Evolutionary conservation across 30 jellyfish, hydroid and myxozoan genomes (phyloP).

Genomic region (Aurelia aurita): DNA sequence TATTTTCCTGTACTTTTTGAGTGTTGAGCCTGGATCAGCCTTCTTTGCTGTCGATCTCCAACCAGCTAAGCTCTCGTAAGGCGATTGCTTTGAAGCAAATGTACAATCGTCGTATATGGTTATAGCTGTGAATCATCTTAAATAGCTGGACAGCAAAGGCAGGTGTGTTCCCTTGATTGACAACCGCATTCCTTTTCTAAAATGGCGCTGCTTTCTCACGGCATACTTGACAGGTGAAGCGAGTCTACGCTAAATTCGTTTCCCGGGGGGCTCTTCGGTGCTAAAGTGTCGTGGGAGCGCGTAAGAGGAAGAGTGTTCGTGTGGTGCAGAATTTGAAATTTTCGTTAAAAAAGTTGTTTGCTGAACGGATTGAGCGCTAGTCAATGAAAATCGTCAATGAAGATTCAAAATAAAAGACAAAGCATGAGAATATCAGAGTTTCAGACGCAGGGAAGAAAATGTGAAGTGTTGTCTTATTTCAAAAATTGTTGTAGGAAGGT

Average conservation of each 20-base stretch:
- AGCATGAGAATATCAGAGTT: too few species aligned
- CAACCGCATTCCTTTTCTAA: not conserved
- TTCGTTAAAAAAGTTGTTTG: too few species aligned
- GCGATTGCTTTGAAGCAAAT: conserved; percentile 1
- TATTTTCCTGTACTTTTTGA: not conserved
- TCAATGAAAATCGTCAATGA: too few species aligned
- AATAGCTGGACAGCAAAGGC: conserved; percentile 7
- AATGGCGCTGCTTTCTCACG: conserved; percentile 31
- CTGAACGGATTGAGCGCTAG: too few species aligned
- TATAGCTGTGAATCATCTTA: not conserved
- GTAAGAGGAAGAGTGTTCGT: not conserved
- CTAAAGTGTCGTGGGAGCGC: not conserved
- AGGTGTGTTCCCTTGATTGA: conserved; percentile 33
- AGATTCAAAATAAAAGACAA: too few species aligned
- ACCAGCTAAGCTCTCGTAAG: conserved; percentile 22
- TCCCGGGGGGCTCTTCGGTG: not conserved
- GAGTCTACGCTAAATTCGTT: not conserved
- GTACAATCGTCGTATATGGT: conserved; percentile 42
- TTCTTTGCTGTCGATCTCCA: not conserved
- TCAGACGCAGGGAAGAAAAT: too few species aligned
- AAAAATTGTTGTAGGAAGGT: too few species aligned
- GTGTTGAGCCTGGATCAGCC: not conserved
- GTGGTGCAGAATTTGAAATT: too few species aligned
- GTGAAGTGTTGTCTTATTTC: too few species aligned
- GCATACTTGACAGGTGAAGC: conserved; percentile 26